Evolutionary conservation across 1,140 invertebrate species (phyloP).

Genomic region (Brachionus koreanus): DNA sequence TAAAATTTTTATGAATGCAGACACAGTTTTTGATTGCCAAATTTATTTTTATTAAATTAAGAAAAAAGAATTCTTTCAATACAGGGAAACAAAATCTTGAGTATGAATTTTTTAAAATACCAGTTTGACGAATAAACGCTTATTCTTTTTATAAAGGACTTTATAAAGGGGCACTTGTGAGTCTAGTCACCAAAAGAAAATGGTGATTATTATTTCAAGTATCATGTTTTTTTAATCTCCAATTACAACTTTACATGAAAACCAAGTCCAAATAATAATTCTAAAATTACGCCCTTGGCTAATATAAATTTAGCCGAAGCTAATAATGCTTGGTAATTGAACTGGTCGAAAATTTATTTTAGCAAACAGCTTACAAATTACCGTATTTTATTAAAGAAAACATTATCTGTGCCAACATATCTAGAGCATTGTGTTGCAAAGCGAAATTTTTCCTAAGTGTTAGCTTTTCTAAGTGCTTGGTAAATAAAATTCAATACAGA

Average conservation of each 20-base stretch:
- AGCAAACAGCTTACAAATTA: not conserved
- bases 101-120: not conserved
- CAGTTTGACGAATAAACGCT: not conserved
- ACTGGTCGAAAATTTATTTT: not conserved
- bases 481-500: conserved; percentile 1
- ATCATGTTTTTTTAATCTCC: not conserved
- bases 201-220: not conserved
- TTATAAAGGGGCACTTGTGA: not conserved
- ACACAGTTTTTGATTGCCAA: not conserved
- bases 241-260: not conserved
- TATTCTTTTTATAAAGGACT: not conserved
- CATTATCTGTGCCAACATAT: not conserved
- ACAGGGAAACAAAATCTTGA: not conserved
- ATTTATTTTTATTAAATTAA: not conserved
- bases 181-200: not conserved
- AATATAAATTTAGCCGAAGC: not conserved
- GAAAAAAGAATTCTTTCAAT: not conserved
- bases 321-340: not conserved
- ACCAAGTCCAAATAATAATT: not conserved
- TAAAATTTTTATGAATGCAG: not conserved
- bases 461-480: conserved; percentile 7
- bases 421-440: not conserved
- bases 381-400: not conserved
- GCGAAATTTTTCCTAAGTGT: not conserved
- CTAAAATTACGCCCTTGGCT: not conserved